Conservation (phyloP, 2,113 vertebrate species). For the Rhynchomys soricoides region DNA sequence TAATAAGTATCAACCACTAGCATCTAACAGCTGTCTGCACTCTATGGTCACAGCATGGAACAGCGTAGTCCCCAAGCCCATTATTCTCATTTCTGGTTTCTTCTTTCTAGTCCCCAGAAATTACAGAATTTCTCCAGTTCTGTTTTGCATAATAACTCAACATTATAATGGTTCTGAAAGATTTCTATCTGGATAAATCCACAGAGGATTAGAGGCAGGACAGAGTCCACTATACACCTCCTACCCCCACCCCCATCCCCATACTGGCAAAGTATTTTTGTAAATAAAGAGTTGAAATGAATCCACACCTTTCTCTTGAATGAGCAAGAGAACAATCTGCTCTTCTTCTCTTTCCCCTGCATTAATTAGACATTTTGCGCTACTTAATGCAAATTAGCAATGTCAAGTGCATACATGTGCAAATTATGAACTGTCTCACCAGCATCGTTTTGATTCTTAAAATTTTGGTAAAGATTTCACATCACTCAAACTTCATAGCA, state of each 20-base stretch:
- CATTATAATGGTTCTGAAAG: not conserved
- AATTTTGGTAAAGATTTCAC: conserved; percentile 64
- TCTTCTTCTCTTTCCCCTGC: not conserved
- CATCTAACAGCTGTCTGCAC: not conserved
- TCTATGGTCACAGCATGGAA: not conserved
- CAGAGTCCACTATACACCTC: not conserved
- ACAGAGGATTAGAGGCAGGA: not conserved
- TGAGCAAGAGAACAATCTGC: not conserved
- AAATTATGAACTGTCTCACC: conserved; percentile 41
- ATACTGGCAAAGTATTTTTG: not conserved
- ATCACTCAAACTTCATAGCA: conserved; percentile 56
- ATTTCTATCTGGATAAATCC: not conserved
- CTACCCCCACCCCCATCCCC: not conserved
- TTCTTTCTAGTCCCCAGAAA: not conserved
- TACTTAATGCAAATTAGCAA: conserved; percentile 57
- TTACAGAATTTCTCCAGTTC: not conserved
- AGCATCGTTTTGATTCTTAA: conserved; percentile 67
- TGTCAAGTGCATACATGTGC: conserved; percentile 54
- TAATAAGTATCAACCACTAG: not conserved
- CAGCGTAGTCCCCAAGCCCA: not conserved
- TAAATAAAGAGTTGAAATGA: conserved; percentile 8
- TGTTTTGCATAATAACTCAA: not conserved
- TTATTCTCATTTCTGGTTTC: not conserved
- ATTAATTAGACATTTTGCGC: conserved; percentile 49
- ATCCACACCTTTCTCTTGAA: not conserved